phyloP scores from a whole-genome alignment of 2,797 vertebrate genomes.

The Potorous gilbertii region DNA sequence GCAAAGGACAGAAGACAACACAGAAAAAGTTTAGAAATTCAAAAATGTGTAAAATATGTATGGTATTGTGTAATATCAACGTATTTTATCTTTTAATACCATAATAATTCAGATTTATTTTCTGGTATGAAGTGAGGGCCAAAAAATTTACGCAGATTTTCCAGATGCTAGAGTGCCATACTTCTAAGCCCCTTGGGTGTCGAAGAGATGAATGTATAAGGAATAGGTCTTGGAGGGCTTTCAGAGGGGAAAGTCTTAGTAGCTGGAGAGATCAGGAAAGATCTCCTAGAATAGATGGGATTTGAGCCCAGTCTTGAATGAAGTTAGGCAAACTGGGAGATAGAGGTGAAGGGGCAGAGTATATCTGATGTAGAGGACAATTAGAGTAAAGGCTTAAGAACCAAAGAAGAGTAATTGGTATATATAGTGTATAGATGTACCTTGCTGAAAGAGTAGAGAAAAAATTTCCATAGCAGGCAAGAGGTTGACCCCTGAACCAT shows the following conservation, averaged over 20 bases:
- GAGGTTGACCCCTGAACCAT: neutral
- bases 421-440: neutral
- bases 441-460: neutral
- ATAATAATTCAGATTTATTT: neutral
- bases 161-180: neutral
- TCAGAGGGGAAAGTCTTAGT: neutral
- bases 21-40: neutral
- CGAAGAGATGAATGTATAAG: neutral
- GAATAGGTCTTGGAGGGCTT: neutral
- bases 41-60: neutral
- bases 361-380: neutral
- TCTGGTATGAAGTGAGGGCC: neutral
- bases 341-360: neutral
- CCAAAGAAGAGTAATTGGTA: neutral
- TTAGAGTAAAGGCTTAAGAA: neutral
- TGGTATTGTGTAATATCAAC: neutral
- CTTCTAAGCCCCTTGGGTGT: neutral
- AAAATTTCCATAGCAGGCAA: neutral
- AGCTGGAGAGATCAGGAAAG: neutral
- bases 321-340: neutral
- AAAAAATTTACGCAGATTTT: neutral
- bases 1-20: neutral
- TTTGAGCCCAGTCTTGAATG: neutral
- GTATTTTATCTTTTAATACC: neutral
- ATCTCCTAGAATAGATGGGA: neutral